Conservation (phyloP, 2,797 vertebrate genomes). For the Eurystomus glaucurus region DNA sequence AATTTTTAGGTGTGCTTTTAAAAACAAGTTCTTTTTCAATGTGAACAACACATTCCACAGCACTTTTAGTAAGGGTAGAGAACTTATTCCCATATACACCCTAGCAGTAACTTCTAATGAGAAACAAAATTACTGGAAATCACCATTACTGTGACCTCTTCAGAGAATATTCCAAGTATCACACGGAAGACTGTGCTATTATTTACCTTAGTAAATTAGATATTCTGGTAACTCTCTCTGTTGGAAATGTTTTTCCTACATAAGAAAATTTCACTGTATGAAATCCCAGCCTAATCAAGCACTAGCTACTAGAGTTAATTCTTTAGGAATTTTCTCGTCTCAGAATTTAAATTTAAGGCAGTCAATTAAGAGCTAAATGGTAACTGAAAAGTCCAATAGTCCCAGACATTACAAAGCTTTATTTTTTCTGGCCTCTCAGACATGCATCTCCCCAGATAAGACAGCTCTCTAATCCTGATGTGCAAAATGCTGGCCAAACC, state of each 20-base stretch:
- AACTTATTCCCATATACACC: not conserved
- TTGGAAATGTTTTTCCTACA: not conserved
- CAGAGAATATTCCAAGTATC: not conserved
- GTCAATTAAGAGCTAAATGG: not conserved
- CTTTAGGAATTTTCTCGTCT: not conserved
- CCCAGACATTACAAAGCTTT: not conserved
- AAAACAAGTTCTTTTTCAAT: not conserved
- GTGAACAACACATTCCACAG: not conserved
- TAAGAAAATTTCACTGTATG: not conserved
- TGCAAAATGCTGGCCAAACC: not conserved
- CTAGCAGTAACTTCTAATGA: accelerated
- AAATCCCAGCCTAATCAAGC: not conserved
- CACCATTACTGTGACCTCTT: not conserved
- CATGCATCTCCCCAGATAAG: not conserved
- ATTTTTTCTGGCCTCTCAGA: not conserved
- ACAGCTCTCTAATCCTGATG: not conserved
- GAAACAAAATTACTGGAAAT: not conserved
- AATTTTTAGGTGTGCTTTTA: not conserved
- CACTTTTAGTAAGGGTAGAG: not conserved
- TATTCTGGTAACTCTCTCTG: not conserved
- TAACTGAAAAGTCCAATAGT: not conserved
- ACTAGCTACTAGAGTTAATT: not conserved
- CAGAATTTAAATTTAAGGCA: not conserved
- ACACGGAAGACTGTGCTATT: accelerated
- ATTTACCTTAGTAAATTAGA: not conserved